Evolutionary conservation across 2,888 invertebrate species (phyloP).

Genomic region (Diaphora mendica): DNA sequence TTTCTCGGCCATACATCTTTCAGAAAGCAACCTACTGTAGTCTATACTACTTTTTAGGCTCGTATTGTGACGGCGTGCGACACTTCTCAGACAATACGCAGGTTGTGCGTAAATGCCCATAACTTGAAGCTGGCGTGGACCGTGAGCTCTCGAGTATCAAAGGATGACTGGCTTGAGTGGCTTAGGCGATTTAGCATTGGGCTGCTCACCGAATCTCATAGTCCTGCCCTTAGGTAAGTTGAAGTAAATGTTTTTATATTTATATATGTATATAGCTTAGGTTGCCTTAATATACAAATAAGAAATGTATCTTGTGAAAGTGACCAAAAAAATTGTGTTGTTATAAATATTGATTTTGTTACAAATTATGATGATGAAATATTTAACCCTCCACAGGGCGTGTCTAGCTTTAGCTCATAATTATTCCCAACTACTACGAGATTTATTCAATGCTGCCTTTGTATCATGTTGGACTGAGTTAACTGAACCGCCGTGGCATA

Average conservation of each 20-base stretch:
- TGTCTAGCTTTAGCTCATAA: conserved; percentile 97
- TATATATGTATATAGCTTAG: no score
- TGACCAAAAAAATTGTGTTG: no score
- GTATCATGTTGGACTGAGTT: conserved; percentile 99
- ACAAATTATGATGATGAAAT: neutral
- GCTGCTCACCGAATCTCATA: conserved; percentile 97
- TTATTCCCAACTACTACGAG: conserved; percentile 97
- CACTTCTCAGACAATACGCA: conserved; percentile 91
- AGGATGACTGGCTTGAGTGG: conserved; percentile 99
- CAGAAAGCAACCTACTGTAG: neutral
- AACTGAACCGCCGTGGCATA: conserved; percentile 87
- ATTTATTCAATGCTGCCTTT: conserved; percentile 99
- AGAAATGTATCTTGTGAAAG: neutral
- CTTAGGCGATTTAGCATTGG: conserved; percentile 96
- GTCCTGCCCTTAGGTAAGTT: conserved; percentile 92
- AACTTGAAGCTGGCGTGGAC: conserved; percentile 96
- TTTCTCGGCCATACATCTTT: neutral
- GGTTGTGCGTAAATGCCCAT: conserved; percentile 93
- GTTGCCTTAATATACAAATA: neutral
- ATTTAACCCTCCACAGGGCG: conserved; percentile 85
- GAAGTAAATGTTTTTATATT: neutral
- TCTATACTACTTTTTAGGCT: conserved; percentile 61
- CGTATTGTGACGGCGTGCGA: conserved; percentile 78
- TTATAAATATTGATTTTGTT: neutral
- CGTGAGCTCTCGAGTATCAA: conserved; percentile 96